A percentile compares a stretch with the other conserved stretches of the same genome.
Conservation (phyloP, 2,888 invertebrate species). For the Trachelus iudaicus region DNA sequence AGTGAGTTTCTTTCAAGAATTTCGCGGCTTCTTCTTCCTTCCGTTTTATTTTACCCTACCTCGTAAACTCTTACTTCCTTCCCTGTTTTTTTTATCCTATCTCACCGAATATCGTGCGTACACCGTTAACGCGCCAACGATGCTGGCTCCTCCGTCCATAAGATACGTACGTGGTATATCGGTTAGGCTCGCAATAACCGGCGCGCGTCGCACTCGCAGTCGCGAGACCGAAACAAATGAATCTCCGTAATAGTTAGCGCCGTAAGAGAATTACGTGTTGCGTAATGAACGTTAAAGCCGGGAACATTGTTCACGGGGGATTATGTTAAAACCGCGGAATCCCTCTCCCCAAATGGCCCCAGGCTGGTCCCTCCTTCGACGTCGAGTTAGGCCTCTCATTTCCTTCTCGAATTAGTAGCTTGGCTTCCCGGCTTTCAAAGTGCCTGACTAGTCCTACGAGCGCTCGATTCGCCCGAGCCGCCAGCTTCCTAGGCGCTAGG, state of each 20-base stretch:
- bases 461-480: background rate
- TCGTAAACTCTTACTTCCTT: background rate
- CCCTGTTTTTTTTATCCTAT: background rate
- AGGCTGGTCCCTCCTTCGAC: constrained; percentile 4
- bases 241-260: constrained; percentile 5
- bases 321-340: constrained; percentile 50
- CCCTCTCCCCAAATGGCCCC: constrained; percentile 1
- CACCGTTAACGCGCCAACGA: background rate
- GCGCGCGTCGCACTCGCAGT: background rate
- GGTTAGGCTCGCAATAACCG: background rate
- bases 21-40: constrained; percentile 12
- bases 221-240: background rate
- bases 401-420: constrained; percentile 18
- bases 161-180: background rate
- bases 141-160: background rate
- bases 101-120: background rate
- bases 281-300: constrained; percentile 48
- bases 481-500: background rate
- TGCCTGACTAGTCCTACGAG: background rate
- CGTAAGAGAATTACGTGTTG: constrained; percentile 48
- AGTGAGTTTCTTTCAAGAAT: background rate
- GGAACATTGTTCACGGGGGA: constrained; percentile 53
- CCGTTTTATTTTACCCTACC: constrained; percentile 14
- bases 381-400: constrained; percentile 16
- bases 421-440: background rate